phyloP scores from a whole-genome alignment of 1,140 invertebrate genomes.

The Drosophila nigromelanica region DNA sequence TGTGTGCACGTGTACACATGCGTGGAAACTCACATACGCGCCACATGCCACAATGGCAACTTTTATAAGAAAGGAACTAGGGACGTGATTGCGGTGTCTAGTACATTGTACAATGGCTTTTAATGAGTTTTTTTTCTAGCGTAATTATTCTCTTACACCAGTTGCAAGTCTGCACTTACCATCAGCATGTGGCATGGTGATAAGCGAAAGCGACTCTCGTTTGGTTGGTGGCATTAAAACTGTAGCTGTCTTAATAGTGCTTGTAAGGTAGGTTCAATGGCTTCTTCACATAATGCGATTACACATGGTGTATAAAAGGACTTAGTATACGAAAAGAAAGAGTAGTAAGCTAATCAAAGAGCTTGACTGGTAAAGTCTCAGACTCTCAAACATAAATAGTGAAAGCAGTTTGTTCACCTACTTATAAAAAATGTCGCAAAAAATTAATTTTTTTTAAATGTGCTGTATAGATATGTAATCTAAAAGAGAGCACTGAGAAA shows the following conservation, averaged over 20 bases:
- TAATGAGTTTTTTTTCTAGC: conserved; percentile 73
- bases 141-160: conserved; percentile 58
- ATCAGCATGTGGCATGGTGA: conserved; percentile 25
- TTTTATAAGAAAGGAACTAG: conserved; percentile 25
- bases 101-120: conserved; percentile 29
- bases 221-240: background rate
- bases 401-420: too few relatives aligned
- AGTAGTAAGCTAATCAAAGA: background rate
- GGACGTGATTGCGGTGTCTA: conserved; percentile 31
- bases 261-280: background rate
- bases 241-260: background rate
- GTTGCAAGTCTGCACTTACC: conserved; percentile 27
- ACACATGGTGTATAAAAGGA: background rate
- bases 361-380: background rate
- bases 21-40: background rate
- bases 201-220: background rate
- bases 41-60: conserved; percentile 15
- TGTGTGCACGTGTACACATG: conserved; percentile 14
- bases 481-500: too few relatives aligned
- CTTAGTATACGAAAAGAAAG: background rate
- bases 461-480: too few relatives aligned
- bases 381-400: too few relatives aligned
- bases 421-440: too few relatives aligned
- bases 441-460: too few relatives aligned
- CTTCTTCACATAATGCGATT: background rate